Conservation (phyloP, 2,888 invertebrate genomes). For the Caenorhabditis japonica region DNA sequence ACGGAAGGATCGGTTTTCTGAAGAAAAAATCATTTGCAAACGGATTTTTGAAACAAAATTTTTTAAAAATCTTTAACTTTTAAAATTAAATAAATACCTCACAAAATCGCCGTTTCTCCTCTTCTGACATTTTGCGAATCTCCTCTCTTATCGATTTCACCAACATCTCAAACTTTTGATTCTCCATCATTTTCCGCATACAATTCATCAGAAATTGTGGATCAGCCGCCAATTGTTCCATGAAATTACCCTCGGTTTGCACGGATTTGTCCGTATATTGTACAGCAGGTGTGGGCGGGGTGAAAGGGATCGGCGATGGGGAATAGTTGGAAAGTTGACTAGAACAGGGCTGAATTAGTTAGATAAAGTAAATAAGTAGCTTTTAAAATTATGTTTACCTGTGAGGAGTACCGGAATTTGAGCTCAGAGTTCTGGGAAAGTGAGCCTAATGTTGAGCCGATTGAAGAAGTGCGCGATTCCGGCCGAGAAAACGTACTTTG, state of each 20-base stretch:
- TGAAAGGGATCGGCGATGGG: background rate
- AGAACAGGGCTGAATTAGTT: too few species aligned
- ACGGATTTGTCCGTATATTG: slow-evolving; percentile 11
- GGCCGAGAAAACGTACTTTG: slow-evolving; percentile 5
- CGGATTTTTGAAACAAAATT: too few species aligned
- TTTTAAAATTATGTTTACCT: too few species aligned
- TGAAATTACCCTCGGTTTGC: slow-evolving; percentile 14
- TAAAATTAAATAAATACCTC: too few species aligned
- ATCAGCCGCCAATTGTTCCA: background rate
- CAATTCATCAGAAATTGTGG: background rate
- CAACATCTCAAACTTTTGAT: background rate
- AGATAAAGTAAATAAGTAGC: too few species aligned
- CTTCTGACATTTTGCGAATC: slow-evolving; percentile 2
- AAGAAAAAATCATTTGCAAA: too few species aligned
- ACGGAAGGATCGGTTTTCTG: too few species aligned
- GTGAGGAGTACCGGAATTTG: background rate
- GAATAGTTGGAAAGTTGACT: too few species aligned
- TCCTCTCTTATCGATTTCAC: slow-evolving; percentile 10
- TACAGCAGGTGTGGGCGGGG: background rate
- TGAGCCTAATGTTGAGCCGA: slow-evolving; percentile 6
- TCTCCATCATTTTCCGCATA: slow-evolving; percentile 4
- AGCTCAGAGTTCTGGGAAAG: background rate
- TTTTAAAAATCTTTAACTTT: too few species aligned
- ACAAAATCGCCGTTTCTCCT: background rate
- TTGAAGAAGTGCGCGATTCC: slow-evolving; percentile 8